Evolutionary conservation across 2,113 vertebrate genomes (phyloP), one percentile per base, ranked within the genome.

Genomic region (Pelobates fuscus): DNA sequence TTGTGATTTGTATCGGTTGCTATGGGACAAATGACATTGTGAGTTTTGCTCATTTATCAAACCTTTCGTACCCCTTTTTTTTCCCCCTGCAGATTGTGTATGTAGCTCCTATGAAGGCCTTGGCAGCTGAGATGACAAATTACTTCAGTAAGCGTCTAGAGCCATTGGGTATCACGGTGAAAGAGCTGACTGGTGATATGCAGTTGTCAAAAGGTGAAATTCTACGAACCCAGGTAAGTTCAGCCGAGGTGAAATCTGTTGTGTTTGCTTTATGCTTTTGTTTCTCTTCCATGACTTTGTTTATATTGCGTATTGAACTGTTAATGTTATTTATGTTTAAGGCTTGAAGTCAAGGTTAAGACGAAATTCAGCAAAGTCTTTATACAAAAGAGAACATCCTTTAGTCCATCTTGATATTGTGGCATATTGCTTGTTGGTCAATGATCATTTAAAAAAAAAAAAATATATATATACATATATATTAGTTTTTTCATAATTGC

Each of bases 51-150:
- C 91, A 88, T 95, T 95, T 88, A 94, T 95, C 93, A 96, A 88
- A 60, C 30, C 44, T 44, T 63, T 90, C 83, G 94, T 86, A 49
- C 59, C 44, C 37, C 15, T 49, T 49, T 49, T 46, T 49, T 49
- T 49, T 46, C 5, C 17, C 37, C 37, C 37, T 88, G 64, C 85
- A 99, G 97, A 94, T 98, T 72, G 89, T 99, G 5, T 99, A 98
- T 71, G 96, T 98, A 82, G 96, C 96, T 87, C 97, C 97, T 54
- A 98, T 99, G 97, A 99, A 99, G 87, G 97, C 97, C 80, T 87
- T 99, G 91, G 97, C 97, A 89, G 97, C 97, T 18, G 97, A 98
- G 89, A 99, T 99, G 97, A 98, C 96, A 83, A 96, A 95, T 87
- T 98, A 98, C 90, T 98, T 98, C 91, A 94, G 95, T 86, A 99